Percentiles rank a stretch among this genome's conserved stretches.
Evolutionary conservation across 2,113 vertebrate species (phyloP).

Genomic region (Phylloscopus trochiloides): DNA sequence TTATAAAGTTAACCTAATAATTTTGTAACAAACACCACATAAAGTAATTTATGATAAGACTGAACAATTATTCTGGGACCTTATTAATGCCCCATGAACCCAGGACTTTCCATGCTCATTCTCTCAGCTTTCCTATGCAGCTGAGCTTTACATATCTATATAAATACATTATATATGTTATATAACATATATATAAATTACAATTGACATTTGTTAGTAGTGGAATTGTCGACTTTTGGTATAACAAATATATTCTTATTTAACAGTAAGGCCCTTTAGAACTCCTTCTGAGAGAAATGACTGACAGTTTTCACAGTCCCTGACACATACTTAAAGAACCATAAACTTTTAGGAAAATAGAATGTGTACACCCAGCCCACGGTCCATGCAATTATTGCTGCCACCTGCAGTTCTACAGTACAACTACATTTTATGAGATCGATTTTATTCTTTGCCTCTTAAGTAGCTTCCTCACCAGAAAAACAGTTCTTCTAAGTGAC

Average conservation of each 20-base stretch:
- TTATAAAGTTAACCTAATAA: neutral
- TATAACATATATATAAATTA: neutral
- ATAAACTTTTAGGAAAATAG: neutral
- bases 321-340: neutral
- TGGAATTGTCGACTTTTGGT: neutral
- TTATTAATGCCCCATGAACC: neutral
- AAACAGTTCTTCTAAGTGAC: neutral
- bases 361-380: fast-evolving
- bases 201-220: neutral
- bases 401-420: constrained; percentile 26
- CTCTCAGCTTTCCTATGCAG: neutral
- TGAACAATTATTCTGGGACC: neutral
- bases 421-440: neutral
- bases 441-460: neutral
- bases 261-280: neutral
- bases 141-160: neutral
- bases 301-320: neutral
- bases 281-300: neutral
- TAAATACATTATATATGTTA: neutral
- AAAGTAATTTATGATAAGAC: neutral
- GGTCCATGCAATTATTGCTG: neutral
- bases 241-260: neutral
- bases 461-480: neutral
- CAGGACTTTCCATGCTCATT: neutral
- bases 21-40: neutral